Base-by-base conservation (phyloP, 2,113 vertebrate genomes). In the Thryonomys swinderianus region DNA sequence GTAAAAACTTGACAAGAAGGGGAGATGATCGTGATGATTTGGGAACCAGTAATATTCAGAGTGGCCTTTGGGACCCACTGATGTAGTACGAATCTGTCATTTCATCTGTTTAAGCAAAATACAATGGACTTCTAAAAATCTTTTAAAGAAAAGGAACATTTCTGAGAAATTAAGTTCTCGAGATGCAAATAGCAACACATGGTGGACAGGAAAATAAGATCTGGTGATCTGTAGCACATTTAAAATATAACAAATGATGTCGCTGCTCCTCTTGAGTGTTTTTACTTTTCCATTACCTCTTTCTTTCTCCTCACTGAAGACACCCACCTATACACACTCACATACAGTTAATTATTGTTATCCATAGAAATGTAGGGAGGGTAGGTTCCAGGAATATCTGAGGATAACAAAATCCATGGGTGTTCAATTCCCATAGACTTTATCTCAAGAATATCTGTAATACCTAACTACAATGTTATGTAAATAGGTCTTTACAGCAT, bases 71-170 rank as follows among this genome's bases (percentile, higher is more conserved):
- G 6, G 40, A 57, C 21, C 27, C 66, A 84, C 11, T n/a, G 42
- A 74, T 67, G 11, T 74, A 55, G 32, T 8, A 66, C 9, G 71
- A 88, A 78, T 4, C 13, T 32, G 21, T 88, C 32, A n/a, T 79
- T 93, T 91, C 67, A 62, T 69, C 37, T 80, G 18, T 42, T 59
- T 83, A 79, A 94, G 37, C 25, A 51, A 92, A 92, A 51, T 7
- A 4, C 12, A 27, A 62, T 3, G 12, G 6, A n/a, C 51, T 27
- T 11, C 51, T 80, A 67, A 69, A 69, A 37, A 18, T 73, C 8
- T 67, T 51, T 51, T 51, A 51, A 51, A 71, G 40, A 81, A 87
- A 73, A 86, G 51, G 16, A 84, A 45, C 34, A 40, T 51, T 59
- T 32, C 16, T 32, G 11, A 85, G 23, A 61, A 53, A 32, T 32